Base-by-base conservation (phyloP, 2,113 vertebrate species). In the Laterallus jamaicensis region DNA sequence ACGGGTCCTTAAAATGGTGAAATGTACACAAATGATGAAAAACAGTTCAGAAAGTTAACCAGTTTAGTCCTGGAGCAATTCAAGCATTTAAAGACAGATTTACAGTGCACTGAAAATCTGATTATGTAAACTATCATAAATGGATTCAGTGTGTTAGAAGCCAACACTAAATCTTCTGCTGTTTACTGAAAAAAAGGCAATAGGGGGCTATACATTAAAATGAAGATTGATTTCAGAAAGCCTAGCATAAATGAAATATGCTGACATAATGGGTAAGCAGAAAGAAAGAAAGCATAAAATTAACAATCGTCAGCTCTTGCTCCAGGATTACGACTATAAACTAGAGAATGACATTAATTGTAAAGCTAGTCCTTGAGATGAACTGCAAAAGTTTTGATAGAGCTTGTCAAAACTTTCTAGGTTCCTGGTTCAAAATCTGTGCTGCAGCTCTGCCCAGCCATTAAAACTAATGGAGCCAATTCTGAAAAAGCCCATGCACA, bases 231-330 rank as follows among this genome's bases (percentile, higher is more conserved):
- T 93, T 97, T 91, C 22, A 6, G 81, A 95, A 91, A 91, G 59
- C 2, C 1, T 35, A 40, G n/a, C 37, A 66, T 80, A 73, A 92
- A 95, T 95, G 66, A 95, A 96, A 90, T 95, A 95, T 59, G 70
- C 87, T 95, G 90, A 95, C 93, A 94, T 91, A 90, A 95, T 77
- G 84, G 62, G 83, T 93, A 87, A 91, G 84, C 67, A 82, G 78
- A 91, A 96, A 93, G 67, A 87, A 93, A 85, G 91, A 18, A 94
- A 90, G 70, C 74, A 94, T 91, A 94, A 96, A 95, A 97, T 95
- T 91, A 97, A 95, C 80, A 91, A 50, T 92, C 8, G 0, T 90
- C 82, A 82, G 78, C 71, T 94, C 91, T 74, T 90, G 84, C 87
- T 95, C 50, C 59, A 85, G 54, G 63, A 95, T 87, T 91, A 59